Conservation (phyloP, 2,113 vertebrate species). For the Corythornis madagascariensis region DNA sequence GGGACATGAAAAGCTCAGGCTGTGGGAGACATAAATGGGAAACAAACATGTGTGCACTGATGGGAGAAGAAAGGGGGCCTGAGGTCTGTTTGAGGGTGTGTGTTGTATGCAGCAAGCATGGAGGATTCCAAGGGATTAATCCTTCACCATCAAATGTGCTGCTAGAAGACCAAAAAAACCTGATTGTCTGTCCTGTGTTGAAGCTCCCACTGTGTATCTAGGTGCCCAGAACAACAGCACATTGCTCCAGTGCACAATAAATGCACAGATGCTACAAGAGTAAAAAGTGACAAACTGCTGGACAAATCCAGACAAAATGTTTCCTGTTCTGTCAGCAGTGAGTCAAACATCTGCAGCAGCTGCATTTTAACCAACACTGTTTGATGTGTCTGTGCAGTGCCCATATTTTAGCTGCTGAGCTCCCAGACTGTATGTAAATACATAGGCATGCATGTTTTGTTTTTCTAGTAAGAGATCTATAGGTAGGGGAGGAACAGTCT, state of each 20-base stretch:
- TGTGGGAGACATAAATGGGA: fast-evolving
- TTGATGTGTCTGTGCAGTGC: not conserved
- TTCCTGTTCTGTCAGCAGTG: not conserved
- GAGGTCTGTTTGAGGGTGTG: not conserved
- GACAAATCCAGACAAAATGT: not conserved
- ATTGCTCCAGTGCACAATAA: not conserved
- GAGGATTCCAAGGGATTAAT: not conserved
- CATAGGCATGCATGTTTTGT: fast-evolving
- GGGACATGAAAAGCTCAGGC: not conserved
- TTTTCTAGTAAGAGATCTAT: not conserved
- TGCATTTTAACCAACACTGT: not conserved
- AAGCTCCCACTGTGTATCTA: not conserved
- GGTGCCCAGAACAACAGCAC: not conserved
- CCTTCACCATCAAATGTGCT: not conserved
- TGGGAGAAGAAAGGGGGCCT: not conserved
- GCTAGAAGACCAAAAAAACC: not conserved
- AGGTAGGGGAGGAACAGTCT: not conserved
- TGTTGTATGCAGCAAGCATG: not conserved
- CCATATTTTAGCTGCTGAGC: not conserved
- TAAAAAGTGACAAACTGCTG: not conserved
- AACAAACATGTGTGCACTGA: not conserved
- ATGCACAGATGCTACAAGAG: not conserved
- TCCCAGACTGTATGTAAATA: not conserved
- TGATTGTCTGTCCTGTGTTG: not conserved
- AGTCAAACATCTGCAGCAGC: not conserved